These are phyloP conservation scores for Sinonovacula constricta DNA, from an alignment of 1,140 invertebrate species.

Conservation along the genomic window DNA sequence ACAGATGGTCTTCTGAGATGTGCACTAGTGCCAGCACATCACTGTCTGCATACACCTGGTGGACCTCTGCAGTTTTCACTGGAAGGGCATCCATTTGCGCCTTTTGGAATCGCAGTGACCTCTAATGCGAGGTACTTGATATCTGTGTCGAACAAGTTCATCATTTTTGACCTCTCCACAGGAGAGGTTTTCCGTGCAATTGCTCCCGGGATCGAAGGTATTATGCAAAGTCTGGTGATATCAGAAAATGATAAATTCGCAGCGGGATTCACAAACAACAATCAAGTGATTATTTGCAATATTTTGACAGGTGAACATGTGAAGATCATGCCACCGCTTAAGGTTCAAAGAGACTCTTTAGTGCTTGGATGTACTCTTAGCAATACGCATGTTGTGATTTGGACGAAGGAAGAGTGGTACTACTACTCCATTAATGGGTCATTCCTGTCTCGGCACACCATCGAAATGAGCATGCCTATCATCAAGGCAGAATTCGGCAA, in stretches of 20 bases:
- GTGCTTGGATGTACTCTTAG: constrained; percentile 70
- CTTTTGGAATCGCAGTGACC: constrained; percentile 95
- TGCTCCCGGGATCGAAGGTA: constrained; percentile 92
- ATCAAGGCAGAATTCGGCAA: constrained; percentile 62
- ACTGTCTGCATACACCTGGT: constrained; percentile 97
- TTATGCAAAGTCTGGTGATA: constrained; percentile 96
- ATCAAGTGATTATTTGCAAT: constrained; percentile 82
- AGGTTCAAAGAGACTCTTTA: constrained; percentile 73
- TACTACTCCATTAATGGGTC: constrained; percentile 70
- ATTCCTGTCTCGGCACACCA: constrained; percentile 59
- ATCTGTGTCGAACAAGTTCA: constrained; percentile 97
- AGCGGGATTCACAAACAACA: constrained; percentile 97
- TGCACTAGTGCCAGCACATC: constrained; percentile 93
- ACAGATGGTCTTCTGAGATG: constrained; percentile 89
- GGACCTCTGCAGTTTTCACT: constrained; percentile 98
- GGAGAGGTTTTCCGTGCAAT: constrained; percentile 80
- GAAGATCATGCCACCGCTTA: constrained; percentile 90
- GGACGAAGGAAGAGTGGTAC: constrained; percentile 71
- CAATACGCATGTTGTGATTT: constrained; percentile 73
- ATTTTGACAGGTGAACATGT: constrained; percentile 82
- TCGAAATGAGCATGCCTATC: constrained; percentile 70
- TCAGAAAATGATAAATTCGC: constrained; percentile 97
- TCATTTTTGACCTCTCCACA: constrained; percentile 93
- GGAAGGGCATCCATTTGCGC: constrained; percentile 98
- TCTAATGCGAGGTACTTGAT: constrained; percentile 96